phyloP scores from a whole-genome alignment of 1,140 invertebrate genomes.

The Drosophila oshimai region DNA sequence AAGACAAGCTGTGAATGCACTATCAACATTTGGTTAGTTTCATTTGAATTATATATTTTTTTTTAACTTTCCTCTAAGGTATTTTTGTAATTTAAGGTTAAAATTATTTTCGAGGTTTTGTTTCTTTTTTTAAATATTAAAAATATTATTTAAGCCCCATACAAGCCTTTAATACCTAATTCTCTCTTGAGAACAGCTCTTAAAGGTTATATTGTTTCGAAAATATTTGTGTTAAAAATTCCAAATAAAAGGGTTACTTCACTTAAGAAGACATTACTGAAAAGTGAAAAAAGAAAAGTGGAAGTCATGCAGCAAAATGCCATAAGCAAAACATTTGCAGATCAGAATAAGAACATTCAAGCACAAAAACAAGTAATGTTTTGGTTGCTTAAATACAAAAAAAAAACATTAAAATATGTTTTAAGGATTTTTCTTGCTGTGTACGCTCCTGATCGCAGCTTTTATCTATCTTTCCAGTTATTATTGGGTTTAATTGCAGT shows the following conservation, averaged over 20 bases:
- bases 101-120: no score
- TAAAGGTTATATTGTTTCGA: not conserved
- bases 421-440: not conserved
- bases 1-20: not conserved
- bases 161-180: no score
- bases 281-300: conserved; percentile 34
- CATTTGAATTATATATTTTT: no score
- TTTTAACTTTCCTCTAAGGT: no score
- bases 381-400: not conserved
- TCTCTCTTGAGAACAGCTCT: no score
- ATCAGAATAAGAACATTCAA: not conserved
- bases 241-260: not conserved
- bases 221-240: not conserved
- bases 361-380: not conserved
- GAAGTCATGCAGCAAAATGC: conserved; percentile 63
- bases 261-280: not conserved
- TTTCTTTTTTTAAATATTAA: no score
- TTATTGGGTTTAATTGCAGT: conserved; percentile 20
- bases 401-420: no score
- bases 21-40: not conserved
- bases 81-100: no score
- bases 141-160: no score
- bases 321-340: conserved; percentile 64
- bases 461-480: not conserved
- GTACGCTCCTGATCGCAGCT: not conserved